Base-by-base conservation (phyloP, 2,888 invertebrate genomes). In the Drosophila parthenogenetica region DNA sequence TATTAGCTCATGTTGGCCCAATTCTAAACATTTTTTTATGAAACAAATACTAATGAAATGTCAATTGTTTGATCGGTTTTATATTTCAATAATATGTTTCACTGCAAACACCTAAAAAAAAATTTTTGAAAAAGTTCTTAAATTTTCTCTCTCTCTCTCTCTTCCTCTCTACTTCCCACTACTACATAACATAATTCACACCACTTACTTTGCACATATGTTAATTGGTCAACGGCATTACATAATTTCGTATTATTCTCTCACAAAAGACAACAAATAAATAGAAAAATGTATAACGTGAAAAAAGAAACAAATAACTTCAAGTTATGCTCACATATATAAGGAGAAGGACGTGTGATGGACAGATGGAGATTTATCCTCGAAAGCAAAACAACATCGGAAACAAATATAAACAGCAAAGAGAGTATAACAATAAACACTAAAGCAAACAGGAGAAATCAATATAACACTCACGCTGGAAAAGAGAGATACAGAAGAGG, bases 381-480 rank as follows among this genome's bases (percentile, higher is more conserved):
- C 71, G 71, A 60, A 58, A 63, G 69, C 77, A 72, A 49, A 79
- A 70, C 82, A 79, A 79, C 64, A 48, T 61, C 37, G 69, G 55
- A 63, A 77, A 77, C 87, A 81, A 81, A 87, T 81, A 78, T 81
- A 67, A 87, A 87, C 79, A 74, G 88, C 80, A 88, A 88, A n/a
- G n/a, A n/a, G n/a, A n/a, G n/a, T n/a, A n/a, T n/a, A n/a, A 86
- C 88, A 76, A 66, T 76, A 81, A 82, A 82, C 69, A 82, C 72
- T 82, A 82, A 82, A 81, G 86, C 81, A 88, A 88, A 88, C 87
- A 82, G 63, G 73, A 67, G 50, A 80, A 85, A 82, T 82, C 81
- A 82, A 82, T 82, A 86, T 75, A 86, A 76, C 75, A 35, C 35
- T 49, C 49, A 35, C 17, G 35, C 49, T 14, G 19, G 17, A 11